Evolutionary conservation across 2,888 invertebrate genomes (phyloP), one percentile per base, ranked within the genome.

Genomic region (Pseudococcus viburni): DNA sequence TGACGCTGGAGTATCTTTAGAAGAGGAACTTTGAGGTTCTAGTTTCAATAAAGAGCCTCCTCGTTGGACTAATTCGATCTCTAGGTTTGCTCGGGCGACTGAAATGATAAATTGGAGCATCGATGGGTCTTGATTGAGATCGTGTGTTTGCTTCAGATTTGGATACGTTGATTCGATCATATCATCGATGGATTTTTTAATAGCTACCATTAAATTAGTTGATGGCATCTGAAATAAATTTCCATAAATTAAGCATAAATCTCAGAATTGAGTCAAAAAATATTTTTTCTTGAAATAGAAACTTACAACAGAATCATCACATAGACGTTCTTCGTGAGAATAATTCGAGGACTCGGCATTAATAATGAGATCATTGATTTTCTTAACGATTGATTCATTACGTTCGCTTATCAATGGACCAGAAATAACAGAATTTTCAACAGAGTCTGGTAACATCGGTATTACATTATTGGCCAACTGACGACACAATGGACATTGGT

Each of bases 401-500:
- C 17, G 12, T 19, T 59, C 59, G 7, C 8, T 59, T n/a, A 1
- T 59, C 59, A n/a, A 59, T 33, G 17, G 17, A 80, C 33, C 33
- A 59, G 5, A 7, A 59, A 59, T 33, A 3, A 33, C 59, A 19
- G 59, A 59, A 59, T 9, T 59, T 5, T n/a, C 59, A 19, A 59
- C 9, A 5, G 19, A 1, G 9, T 59, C 68, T 15, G 86, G 48
- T n/a, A 64, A 68, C 48, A 1, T 95, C 95, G 89, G 99, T 91
- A 99, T 93, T 90, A 98, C 97, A 11, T 97, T 96, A 92, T 97
- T 97, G 0, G 97, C 96, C 88, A 96, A 92, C 93, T 98, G 98
- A n/a, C 99, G 94, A 92, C 99, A 99, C 90, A 99, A 93, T 39
- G 99, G 99, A 92, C 99, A 99, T 90, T 96, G 94, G 93, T 97